These are phyloP conservation scores for Nerophis ophidion DNA, from an alignment of 2,113 vertebrate species.

Conservation along the genomic window DNA sequence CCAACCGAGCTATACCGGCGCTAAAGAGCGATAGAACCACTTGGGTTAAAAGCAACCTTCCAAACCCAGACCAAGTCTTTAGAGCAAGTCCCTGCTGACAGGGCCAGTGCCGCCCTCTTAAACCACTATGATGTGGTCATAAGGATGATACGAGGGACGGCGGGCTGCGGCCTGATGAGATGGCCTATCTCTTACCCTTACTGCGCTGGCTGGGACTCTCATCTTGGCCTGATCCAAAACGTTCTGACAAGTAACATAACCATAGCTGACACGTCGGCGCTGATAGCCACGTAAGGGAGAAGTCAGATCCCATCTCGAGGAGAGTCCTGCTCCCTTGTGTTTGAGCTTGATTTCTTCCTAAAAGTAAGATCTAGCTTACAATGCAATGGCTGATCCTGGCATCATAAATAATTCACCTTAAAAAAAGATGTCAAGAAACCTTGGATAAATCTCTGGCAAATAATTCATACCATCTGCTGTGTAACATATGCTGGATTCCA, in stretches of 20 bases:
- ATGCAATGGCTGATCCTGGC: slow-evolving; percentile 21
- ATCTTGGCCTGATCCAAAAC: slow-evolving; percentile 42
- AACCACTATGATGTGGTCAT: slow-evolving; percentile 3
- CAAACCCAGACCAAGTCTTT: not conserved
- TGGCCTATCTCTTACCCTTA: slow-evolving; percentile 54
- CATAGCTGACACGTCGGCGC: slow-evolving; percentile 43
- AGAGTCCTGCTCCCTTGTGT: slow-evolving; percentile 46
- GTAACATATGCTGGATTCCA: slow-evolving; percentile 25
- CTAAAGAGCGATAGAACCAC: too few relatives aligned
- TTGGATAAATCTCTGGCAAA: slow-evolving; percentile 45
- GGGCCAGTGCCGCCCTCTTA: not conserved
- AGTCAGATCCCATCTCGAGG: slow-evolving; percentile 43
- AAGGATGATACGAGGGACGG: slow-evolving; percentile 39
- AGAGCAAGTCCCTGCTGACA: not conserved
- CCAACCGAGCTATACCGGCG: too few relatives aligned
- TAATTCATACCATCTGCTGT: slow-evolving; percentile 63
- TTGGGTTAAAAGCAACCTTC: not conserved
- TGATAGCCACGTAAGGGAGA: slow-evolving; percentile 54
- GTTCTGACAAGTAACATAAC: slow-evolving; percentile 63
- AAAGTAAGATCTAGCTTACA: slow-evolving; percentile 21
- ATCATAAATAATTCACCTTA: slow-evolving; percentile 60
- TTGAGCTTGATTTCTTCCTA: slow-evolving; percentile 47
- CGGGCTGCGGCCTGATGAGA: slow-evolving; percentile 38
- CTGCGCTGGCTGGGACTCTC: slow-evolving; percentile 30
- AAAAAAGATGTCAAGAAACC: slow-evolving; percentile 42